These are phyloP conservation scores for Aphelenchoides fujianensis DNA, from an alignment of 1,140 invertebrate genomes.

Conservation along the genomic window DNA sequence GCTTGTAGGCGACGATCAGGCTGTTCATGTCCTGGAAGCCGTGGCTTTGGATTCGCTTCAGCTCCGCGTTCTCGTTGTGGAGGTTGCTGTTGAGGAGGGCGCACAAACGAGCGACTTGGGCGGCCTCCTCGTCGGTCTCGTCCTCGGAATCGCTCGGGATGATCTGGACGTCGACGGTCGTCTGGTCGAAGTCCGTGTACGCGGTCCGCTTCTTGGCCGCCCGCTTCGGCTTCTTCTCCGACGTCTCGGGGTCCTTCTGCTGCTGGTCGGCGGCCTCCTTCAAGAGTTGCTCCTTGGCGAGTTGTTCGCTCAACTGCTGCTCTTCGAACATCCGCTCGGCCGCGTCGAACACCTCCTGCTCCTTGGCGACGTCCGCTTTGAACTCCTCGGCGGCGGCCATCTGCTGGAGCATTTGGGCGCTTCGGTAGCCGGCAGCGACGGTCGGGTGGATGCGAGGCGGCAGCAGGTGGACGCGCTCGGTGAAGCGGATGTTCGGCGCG, in stretches of 20 bases:
- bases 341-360: not conserved
- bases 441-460: not conserved
- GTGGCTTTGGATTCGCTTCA: not conserved
- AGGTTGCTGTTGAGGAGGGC: slow-evolving; percentile 6
- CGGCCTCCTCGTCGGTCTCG: not conserved
- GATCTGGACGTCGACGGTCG: not conserved
- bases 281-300: not conserved
- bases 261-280: too few species aligned
- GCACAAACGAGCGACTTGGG: slow-evolving; percentile 15
- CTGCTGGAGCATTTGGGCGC: not conserved
- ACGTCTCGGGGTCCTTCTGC: not conserved
- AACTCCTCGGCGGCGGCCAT: not conserved
- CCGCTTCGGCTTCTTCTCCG: not conserved
- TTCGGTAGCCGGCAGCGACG: not conserved
- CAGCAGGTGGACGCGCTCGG: not conserved
- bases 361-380: not conserved
- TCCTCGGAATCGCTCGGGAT: not conserved
- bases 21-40: slow-evolving; percentile 8
- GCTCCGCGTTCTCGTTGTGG: not conserved
- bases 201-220: not conserved
- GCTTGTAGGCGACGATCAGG: not conserved
- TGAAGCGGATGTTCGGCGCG: not conserved
- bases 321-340: not conserved
- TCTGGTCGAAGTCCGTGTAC: not conserved
- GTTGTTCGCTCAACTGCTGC: not conserved